Evolutionary conservation across 2,113 vertebrate species (phyloP), one percentile per base, ranked within the genome.

Genomic region (Pedionomus torquatus): DNA sequence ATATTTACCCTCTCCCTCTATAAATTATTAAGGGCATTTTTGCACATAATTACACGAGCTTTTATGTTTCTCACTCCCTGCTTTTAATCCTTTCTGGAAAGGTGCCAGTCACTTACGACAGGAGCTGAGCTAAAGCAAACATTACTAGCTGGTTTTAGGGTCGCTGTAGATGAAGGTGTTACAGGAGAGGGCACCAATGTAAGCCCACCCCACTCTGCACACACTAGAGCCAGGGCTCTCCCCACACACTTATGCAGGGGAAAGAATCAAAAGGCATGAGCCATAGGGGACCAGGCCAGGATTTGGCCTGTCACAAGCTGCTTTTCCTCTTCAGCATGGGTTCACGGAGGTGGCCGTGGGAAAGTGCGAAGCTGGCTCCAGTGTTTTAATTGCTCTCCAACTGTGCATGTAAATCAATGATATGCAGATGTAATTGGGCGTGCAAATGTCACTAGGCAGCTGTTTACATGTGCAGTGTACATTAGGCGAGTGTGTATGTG

Each of bases 1-100:
- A 96, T 97, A 97, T 97, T 98, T 97, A 96, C 97, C 97, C 96
- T 97, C 95, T 97, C 96, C 95, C 83, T 95, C 97, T 96, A 97
- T 98, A 97, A 97, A 95, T 98, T 97, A 97, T 97, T 96, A 98
- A 97, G 89, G 95, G 81, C 0, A 64, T 94, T 97, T 98, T 96
- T 97, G 97, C 93, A 96, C 90, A 19, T 98, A 98, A 98, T 98
- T 98, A 98, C 96, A 97, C 39, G 8, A 44, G 41, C 94, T 51
- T 87, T 98, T 97, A 97, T 93, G 92, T 92, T 97, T 97, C 88
- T 60, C 81, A 95, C 97, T 95, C 96, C 94, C 95, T 89, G 96
- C 91, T 97, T 97, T 98, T 95, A 97, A 97, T 98, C 96, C 96
- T 94, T 97, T 97, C 94, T 96, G 96, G 97, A 95, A 80, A 80